Evolutionary conservation across 1,140 invertebrate genomes (phyloP), one percentile per base, ranked within the genome.

Genomic region (Lucilia sericata): DNA sequence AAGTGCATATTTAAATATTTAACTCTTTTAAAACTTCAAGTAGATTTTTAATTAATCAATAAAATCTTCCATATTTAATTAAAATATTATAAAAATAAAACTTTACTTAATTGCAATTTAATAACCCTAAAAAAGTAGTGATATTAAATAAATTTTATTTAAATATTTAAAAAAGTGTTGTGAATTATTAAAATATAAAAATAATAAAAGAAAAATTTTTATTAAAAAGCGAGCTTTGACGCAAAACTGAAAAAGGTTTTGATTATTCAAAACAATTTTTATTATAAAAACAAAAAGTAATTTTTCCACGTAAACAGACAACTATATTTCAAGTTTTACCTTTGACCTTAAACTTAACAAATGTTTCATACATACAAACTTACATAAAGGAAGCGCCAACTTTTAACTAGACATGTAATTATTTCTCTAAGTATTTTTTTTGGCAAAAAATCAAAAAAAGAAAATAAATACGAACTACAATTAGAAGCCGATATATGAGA

Each of bases 31-130:
- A 75, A 76, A 36, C 34, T 34, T 49, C 76, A 49, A 36, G 19
- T 49, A 49, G 19, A 51, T 80, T 80, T 80, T 80, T 80, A 80
- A 80, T 80, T 80, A 80, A 80, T 80, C 76, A 80, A 42, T 80
- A 49, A 80, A 80, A 80, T 80, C 76, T 80, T 80, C 76, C 76
- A 80, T 49, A 80, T 51, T 80, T 49, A 47, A 19, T 49, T 51
- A 49, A 19, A 80, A 51, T 51, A 47, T 8, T n/a, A 42, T 4
- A 78, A 36, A 80, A 49, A 51, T 25, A 49, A 47, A 42, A 55
- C 7, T 55, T 55, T 55, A 55, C 42, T 42, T 42, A 14, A 55
- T 55, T 34, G 30, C 74, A 34, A 75, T 34, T 75, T 75, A 78
- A 47, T 7, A 42, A 21, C 34, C n/a, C 5, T 42, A 60, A 60